phyloP scores from a whole-genome alignment of 1,140 invertebrate species.

The Elymnias hypermnestra region DNA sequence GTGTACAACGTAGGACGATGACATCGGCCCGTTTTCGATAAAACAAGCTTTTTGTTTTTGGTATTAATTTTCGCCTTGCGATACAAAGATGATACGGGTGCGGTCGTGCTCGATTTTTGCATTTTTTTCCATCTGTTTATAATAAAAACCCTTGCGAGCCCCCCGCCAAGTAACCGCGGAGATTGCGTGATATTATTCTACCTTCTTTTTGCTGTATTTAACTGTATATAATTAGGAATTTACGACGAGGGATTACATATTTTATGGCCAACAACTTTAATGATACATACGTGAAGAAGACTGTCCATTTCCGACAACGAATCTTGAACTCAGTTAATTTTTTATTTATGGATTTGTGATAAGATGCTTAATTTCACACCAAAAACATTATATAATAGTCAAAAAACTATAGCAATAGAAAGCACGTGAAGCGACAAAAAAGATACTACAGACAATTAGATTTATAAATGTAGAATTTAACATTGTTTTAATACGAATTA shows the following conservation, averaged over 20 bases:
- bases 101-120: constrained; percentile 31
- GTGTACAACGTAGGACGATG: constrained; percentile 44
- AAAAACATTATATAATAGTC: background rate
- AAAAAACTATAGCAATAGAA: no score
- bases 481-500: no score
- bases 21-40: constrained; percentile 59
- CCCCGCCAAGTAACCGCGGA: constrained; percentile 18
- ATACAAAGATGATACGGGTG: constrained; percentile 43
- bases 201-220: constrained; percentile 6
- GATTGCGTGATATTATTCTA: constrained; percentile 19
- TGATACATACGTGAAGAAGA: no score
- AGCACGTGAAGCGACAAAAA: no score
- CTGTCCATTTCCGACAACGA: no score
- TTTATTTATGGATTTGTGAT: no score
- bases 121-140: constrained; percentile 26
- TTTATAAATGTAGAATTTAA: no score
- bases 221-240: constrained; percentile 5
- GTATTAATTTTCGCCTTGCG: constrained; percentile 61
- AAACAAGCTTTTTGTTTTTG: constrained; percentile 48
- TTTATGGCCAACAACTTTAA: no score
- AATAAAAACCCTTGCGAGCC: constrained; percentile 14
- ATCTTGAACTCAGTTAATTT: no score
- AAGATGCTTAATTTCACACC: background rate
- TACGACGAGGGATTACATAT: no score
- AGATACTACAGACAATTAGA: no score